Conservation (phyloP, 2,113 vertebrate species). For the Carollia perspicillata region DNA sequence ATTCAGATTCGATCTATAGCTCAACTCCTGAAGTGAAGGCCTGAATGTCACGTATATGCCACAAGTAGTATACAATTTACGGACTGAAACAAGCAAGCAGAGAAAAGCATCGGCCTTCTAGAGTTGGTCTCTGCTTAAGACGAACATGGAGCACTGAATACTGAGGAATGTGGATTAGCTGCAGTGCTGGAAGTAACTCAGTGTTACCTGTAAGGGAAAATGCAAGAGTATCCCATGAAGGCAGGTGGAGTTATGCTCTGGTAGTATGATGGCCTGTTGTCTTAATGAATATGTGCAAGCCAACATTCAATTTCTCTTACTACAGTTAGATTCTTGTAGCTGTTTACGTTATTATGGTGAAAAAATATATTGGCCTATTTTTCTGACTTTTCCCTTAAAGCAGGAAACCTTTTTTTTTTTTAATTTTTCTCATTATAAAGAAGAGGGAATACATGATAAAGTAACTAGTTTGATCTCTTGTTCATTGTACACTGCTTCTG, state of each 20-base stretch:
- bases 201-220: constrained; percentile 74
- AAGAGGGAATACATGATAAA: constrained; percentile 77
- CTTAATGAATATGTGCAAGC: constrained; percentile 78
- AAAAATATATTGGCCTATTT: constrained; percentile 79
- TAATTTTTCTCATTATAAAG: constrained; percentile 76
- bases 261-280: constrained; percentile 85
- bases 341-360: constrained; percentile 80
- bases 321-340: constrained; percentile 79
- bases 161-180: constrained; percentile 67
- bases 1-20: constrained; percentile 91
- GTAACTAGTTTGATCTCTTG: constrained; percentile 79
- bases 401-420: constrained; percentile 61
- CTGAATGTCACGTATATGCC: constrained; percentile 77
- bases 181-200: constrained; percentile 73
- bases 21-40: constrained; percentile 93
- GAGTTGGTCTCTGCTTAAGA: constrained; percentile 74
- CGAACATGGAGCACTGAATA: constrained; percentile 79
- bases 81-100: constrained; percentile 79
- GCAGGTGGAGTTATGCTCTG: constrained; percentile 84
- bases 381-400: constrained; percentile 71
- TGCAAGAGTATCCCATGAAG: constrained; percentile 67
- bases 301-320: constrained; percentile 77
- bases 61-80: constrained; percentile 47
- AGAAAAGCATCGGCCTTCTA: constrained; percentile 76
- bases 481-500: constrained; percentile 83